A percentile compares a stretch with the other conserved stretches of the same genome.
phyloP scores from a whole-genome alignment of 2,797 vertebrate genomes.

The Chanos chanos region DNA sequence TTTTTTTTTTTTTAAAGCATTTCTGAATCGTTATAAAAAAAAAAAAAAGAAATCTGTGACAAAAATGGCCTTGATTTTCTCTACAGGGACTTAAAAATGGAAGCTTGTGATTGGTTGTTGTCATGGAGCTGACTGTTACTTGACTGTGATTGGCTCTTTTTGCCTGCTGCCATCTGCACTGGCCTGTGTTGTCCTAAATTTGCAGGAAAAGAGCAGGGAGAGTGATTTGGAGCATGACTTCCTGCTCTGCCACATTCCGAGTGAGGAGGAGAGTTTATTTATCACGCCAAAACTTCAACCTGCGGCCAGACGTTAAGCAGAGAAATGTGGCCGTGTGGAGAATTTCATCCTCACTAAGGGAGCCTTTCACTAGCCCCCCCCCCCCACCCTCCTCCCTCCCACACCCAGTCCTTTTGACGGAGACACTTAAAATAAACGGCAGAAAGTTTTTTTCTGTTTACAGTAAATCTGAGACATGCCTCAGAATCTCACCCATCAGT shows the following conservation, averaged over 20 bases:
- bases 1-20: not conserved
- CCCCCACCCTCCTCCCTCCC: not conserved
- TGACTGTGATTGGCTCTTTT: not conserved
- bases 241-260: not conserved
- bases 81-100: no score
- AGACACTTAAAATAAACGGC: no score
- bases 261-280: not conserved
- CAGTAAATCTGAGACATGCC: no score
- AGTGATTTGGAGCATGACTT: not conserved
- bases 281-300: not conserved
- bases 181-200: not conserved
- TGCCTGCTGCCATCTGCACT: not conserved
- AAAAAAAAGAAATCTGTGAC: no score
- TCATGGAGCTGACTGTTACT: not conserved
- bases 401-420: no score
- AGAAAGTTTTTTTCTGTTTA: no score
- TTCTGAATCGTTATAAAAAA: no score
- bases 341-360: not conserved
- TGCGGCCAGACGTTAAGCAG: not conserved
- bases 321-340: not conserved
- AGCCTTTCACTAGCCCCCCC: no score
- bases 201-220: not conserved
- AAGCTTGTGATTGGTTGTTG: constrained; percentile 11
- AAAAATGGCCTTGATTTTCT: not conserved
- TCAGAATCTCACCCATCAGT: no score